Base-by-base conservation (phyloP, 2,113 vertebrate species). In the Atherinomorus stipes region DNA sequence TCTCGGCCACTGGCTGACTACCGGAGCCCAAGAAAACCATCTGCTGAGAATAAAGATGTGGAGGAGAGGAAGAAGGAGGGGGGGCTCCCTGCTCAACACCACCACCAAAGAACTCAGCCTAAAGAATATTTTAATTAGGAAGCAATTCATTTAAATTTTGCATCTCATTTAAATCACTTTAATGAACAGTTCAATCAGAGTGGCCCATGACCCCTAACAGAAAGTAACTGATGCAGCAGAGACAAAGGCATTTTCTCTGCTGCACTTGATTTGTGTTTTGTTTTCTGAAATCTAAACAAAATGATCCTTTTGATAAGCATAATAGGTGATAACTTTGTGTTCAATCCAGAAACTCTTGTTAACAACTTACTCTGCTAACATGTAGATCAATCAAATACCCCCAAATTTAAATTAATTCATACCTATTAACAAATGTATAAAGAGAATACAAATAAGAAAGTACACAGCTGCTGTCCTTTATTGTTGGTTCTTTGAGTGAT, bases 61-160 rank as follows among this genome's bases (percentile, higher is more conserved):
- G 71, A 60, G 51, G 72, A 51, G 54, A 94, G 94, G 94, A 94
- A 94, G 94, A 47, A 56, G 28, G 70, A 72, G 74, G 72, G 72
- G 51, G 34, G 56, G 4, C n/a, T 60, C n/a, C 42, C 95, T 93
- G 93, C 23, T 25, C 94, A 94, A 93, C 93, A 95, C 1, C 5
- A 94, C 19, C 4, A 44, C 23, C 22, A 94, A 68, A 85, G 66
- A 96, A 94, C 97, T 95, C 92, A 94, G 95, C 94, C 96, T 95
- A 96, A 95, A 95, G 95, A 96, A 97, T 97, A 96, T 97, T 97
- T 98, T 98, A 98, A 98, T 98, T 98, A 98, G 96, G 95, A 96
- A 95, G 95, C 94, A 95, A 95, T 96, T 96, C 96, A 96, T 94
- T 69, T 58, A 37, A 58, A 58, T 58, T 42, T 96, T 94, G 95